Conservation (phyloP, 1,140 invertebrate species). For the Phymastichus coffea region DNA sequence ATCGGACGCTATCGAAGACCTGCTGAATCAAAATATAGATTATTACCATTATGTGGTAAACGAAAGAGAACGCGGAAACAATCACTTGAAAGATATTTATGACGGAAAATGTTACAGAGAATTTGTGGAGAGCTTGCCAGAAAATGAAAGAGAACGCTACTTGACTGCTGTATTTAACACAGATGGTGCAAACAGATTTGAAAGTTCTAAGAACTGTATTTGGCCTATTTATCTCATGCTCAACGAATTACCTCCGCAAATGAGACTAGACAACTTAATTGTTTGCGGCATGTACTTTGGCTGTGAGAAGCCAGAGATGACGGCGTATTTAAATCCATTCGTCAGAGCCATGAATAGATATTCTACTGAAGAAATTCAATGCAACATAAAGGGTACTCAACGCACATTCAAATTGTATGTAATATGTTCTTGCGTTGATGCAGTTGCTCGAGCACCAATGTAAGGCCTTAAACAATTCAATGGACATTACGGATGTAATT, state of each 20-base stretch:
- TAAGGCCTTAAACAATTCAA: no score
- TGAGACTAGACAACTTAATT: conserved; percentile 5
- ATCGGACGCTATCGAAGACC: conserved; percentile 2
- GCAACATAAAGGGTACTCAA: neutral
- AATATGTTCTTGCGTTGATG: no score
- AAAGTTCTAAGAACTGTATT: neutral
- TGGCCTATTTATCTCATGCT: conserved; percentile 11
- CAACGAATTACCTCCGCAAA: conserved; percentile 12
- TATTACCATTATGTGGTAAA: neutral
- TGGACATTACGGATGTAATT: no score
- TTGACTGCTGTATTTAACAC: conserved; percentile 9
- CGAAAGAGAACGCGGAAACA: neutral
- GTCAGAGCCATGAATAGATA: conserved; percentile 3
- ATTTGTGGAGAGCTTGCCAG: neutral
- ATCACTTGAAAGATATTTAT: neutral
- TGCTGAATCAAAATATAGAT: neutral
- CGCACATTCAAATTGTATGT: no score
- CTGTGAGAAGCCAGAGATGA: conserved; percentile 8
- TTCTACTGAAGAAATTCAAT: neutral
- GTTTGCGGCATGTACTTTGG: conserved; percentile 7
- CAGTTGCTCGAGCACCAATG: no score
- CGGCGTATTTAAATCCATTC: conserved; percentile 1
- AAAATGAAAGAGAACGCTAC: neutral
- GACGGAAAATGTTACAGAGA: no score
- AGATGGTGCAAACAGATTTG: conserved; percentile 7